phyloP scores from a whole-genome alignment of 1,140 invertebrate genomes.

The Drosophila kikkawai region DNA sequence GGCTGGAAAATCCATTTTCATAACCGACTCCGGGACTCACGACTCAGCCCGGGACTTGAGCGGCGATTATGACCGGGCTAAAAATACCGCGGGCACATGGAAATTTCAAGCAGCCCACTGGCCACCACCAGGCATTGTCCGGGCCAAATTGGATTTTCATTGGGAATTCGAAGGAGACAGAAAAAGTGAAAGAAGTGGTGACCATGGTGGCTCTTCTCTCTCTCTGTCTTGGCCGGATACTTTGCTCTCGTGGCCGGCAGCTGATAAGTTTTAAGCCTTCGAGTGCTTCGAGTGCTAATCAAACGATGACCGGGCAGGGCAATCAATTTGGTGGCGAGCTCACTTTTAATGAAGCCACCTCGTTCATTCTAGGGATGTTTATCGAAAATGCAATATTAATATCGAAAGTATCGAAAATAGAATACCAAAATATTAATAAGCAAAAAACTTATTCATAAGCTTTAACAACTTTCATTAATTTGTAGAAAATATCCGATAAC shows the following conservation, averaged over 20 bases:
- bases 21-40: slow-evolving; percentile 60
- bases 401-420: not conserved
- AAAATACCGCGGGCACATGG: slow-evolving; percentile 63
- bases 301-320: slow-evolving; percentile 61
- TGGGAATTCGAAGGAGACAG: slow-evolving; percentile 32
- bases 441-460: not conserved
- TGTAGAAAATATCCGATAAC: not conserved
- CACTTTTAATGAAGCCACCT: slow-evolving; percentile 65
- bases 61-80: slow-evolving; percentile 70
- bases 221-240: slow-evolving; percentile 21
- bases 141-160: slow-evolving; percentile 70
- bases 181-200: not conserved
- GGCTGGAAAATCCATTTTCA: slow-evolving; percentile 69
- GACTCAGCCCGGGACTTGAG: slow-evolving; percentile 19
- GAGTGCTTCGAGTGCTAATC: slow-evolving; percentile 69
- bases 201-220: not conserved
- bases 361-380: not conserved
- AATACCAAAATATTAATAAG: not conserved
- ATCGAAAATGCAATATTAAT: not conserved
- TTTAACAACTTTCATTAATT: not conserved
- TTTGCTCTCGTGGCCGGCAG: slow-evolving; percentile 12
- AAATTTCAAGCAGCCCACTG: slow-evolving; percentile 67
- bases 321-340: slow-evolving; percentile 68
- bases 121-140: slow-evolving; percentile 49
- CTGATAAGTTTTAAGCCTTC: slow-evolving; percentile 75